Conservation (phyloP, 2,113 vertebrate species). For the Rattus rattus region DNA sequence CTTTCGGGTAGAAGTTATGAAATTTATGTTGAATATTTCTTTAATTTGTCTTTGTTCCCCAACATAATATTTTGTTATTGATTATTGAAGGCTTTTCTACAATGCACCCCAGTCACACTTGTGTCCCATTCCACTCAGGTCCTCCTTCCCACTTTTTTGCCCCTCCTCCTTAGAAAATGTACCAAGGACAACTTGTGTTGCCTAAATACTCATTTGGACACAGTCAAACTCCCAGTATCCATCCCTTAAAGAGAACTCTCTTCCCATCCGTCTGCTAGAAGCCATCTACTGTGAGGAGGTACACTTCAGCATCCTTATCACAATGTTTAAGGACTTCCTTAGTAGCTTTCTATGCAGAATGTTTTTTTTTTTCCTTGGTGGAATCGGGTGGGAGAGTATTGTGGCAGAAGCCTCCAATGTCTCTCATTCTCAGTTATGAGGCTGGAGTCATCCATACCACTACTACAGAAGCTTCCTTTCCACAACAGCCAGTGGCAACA, state of each 20-base stretch:
- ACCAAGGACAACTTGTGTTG: not conserved
- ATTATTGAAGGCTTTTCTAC: not conserved
- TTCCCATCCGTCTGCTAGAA: not conserved
- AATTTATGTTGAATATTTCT: slow-evolving; percentile 60
- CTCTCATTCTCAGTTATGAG: not conserved
- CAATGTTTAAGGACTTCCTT: not conserved
- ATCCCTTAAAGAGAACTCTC: not conserved
- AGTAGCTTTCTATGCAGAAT: not conserved
- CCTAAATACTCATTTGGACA: not conserved
- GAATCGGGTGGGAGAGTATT: not conserved
- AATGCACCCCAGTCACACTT: not conserved
- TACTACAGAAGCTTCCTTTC: not conserved
- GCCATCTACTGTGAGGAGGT: not conserved
- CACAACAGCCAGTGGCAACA: not conserved
- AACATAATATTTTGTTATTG: not conserved
- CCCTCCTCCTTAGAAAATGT: not conserved
- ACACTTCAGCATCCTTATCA: not conserved
- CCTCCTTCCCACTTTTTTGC: not conserved
- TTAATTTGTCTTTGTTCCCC: slow-evolving; percentile 58
- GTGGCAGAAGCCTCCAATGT: not conserved
- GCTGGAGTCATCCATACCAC: not conserved
- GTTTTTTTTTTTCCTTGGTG: not conserved
- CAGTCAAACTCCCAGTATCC: not conserved
- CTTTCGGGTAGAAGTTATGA: slow-evolving; percentile 63
- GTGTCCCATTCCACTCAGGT: not conserved